Base-by-base conservation (phyloP, 2,113 vertebrate genomes). In the Scolopax mira region DNA sequence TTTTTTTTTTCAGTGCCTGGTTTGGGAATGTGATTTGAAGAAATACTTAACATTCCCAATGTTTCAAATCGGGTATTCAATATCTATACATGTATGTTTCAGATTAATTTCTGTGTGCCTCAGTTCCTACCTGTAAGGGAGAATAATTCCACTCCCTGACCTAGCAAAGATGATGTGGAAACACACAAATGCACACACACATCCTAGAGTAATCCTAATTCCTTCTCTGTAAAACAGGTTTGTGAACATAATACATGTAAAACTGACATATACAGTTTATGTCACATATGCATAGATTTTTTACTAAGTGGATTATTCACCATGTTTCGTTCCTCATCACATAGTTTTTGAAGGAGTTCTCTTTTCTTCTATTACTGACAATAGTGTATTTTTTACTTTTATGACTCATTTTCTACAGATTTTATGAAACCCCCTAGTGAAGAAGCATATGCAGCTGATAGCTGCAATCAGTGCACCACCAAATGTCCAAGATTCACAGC, bases 391-490 rank as follows among this genome's bases (percentile, higher is more conserved):
- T 96, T 93, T 85, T 67, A 41, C 35, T 64, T 80, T 85, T 88
- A 82, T 84, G 69, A 88, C 65, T 94, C 39, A 89, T 91, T 94
- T 96, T 91, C 41, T 84, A 13, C 35, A 86, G 67, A n/a, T 48
- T 88, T 91, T 81, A 75, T 35, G 64, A 94, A 66, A n/a, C 39
- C 64, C 16, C 28, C 18, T 6, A 66, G 46, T 41, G 48, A 70
- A 93, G 35, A 85, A 88, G 75, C 37, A 88, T 57, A 74, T 7
- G 4, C 75, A 82, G 44, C 54, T 81, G 73, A 87, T 67, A 97
- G 60, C 69, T 83, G 60, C 88, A 96, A 91, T 91, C 91, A 93
- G 39, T 62, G n/a, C 46, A 72, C n/a, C 19, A 93, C 46, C 57
- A 87, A 55, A 90, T 83, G 69, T 72, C 88, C 61, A n/a, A 77